Evolutionary conservation across 2,113 vertebrate species (phyloP).

Genomic region (human): GRCh38 chr2:163587501-163588000

Average conservation of each 20-base stretch:
- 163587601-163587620: conserved; percentile 54
- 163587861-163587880: conserved; percentile 77
- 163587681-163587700: conserved; percentile 43
- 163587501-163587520: not conserved
- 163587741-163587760: conserved; percentile 63
- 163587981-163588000: conserved; percentile 61
- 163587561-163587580: conserved; percentile 34
- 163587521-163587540: conserved; percentile 29
- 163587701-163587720: conserved; percentile 49
- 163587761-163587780: conserved; percentile 67
- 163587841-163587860: conserved; percentile 72
- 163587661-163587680: conserved; percentile 48
- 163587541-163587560: conserved; percentile 12
- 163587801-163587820: conserved; percentile 71
- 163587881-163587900: conserved; percentile 78
- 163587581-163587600: conserved; percentile 40
- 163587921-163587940: conserved; percentile 70
- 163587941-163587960: conserved; percentile 75
- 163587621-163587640: conserved; percentile 40
- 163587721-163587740: conserved; percentile 56
- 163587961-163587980: conserved; percentile 59
- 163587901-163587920: conserved; percentile 75
- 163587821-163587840: conserved; percentile 73
- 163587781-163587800: conserved; percentile 63
- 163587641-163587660: conserved; percentile 18